Evolutionary conservation across 2,797 vertebrate species (phyloP), one percentile per base, ranked within the genome.

Genomic region (Trematomus bernacchii): DNA sequence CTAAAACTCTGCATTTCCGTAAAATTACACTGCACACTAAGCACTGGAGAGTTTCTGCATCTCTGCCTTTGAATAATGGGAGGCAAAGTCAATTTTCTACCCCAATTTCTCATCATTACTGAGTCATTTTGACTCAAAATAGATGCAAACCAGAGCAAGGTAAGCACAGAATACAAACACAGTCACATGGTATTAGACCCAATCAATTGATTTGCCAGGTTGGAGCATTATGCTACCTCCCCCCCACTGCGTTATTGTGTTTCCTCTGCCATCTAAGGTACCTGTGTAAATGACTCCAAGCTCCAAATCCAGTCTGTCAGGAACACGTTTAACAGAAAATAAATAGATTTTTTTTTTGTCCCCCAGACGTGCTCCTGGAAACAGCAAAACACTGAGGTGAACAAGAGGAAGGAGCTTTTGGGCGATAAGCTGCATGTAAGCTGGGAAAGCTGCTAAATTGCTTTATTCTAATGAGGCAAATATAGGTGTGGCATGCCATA

Each of bases 391-490:
- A 18, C 81, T 64, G 66, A 74, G 66, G 80, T 85, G 75, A 87
- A 86, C 70, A 85, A 81, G 61, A 72, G 61, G 53, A 73, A 14
- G 23, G 42, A 65, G 75, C 77, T 82, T 71, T 78, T n/a, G 15
- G 27, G 69, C 43, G 74, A 84, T 88, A 88, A 85, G 80, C 73
- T 27, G 68, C 61, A 63, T 64, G 76, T 82, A 78, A 87, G 59
- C 87, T 74, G 72, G 30, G 64, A 40, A 71, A 71, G 72, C 66
- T 72, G 70, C 72, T 74, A 78, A 83, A 85, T 77, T 27, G 72
- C 61, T 84, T 79, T 58, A 81, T 86, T 84, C 42, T 83, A 79
- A 81, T 76, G 65, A 85, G 47, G 68, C 19, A 65, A 76, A 72
- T 72, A 33, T 76, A 66, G 59, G 54, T 44, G 73, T 69, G 19